Evolutionary conservation across 2,888 invertebrate species (phyloP).

Genomic region (Fissipunctia ypsillon): DNA sequence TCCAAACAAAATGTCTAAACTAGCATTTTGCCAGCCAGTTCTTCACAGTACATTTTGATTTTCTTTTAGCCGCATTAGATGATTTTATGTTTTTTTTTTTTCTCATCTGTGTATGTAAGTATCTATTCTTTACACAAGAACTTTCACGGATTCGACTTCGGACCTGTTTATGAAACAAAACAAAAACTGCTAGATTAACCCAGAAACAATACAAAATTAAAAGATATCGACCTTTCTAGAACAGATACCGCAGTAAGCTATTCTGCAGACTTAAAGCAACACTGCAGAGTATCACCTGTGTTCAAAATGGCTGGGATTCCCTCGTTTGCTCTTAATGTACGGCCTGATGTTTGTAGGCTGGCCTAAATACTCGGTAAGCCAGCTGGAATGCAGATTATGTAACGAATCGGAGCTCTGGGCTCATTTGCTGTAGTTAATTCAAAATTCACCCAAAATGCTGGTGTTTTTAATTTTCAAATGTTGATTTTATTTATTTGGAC

Average conservation of each 20-base stretch:
- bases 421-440: conserved; percentile 25
- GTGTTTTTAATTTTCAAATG: not conserved
- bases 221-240: not conserved
- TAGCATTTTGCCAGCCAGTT: too few relatives aligned
- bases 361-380: conserved; percentile 19
- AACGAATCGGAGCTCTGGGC: conserved; percentile 10
- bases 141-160: too few relatives aligned
- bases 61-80: too few relatives aligned
- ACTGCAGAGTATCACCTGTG: conserved; percentile 23
- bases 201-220: not conserved
- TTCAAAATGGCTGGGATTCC: conserved; percentile 23
- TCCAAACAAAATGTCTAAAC: too few relatives aligned
- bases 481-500: not conserved
- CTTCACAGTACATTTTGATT: too few relatives aligned
- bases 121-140: too few relatives aligned
- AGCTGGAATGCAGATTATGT: conserved; percentile 27
- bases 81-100: too few relatives aligned
- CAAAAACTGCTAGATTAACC: too few relatives aligned
- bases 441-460: not conserved
- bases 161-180: too few relatives aligned
- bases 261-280: conserved; percentile 6
- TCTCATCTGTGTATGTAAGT: not conserved
- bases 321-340: conserved; percentile 34
- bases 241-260: not conserved
- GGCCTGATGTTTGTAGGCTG: conserved; percentile 17